Conservation (phyloP, 2,113 vertebrate genomes). For the Thunnus maccoyii region DNA sequence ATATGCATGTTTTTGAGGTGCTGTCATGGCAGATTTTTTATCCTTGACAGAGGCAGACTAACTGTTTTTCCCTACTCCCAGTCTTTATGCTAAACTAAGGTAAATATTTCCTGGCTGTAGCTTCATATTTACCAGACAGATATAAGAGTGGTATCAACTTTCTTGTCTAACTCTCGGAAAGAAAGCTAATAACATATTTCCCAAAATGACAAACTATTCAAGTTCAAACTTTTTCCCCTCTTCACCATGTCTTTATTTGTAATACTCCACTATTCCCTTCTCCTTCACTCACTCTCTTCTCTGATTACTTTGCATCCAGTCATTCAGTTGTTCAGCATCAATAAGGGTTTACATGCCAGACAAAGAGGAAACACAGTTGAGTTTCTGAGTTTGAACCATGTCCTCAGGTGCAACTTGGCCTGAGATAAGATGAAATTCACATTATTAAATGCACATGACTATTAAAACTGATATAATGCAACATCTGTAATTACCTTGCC, state of each 20-base stretch:
- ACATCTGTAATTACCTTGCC: constrained; percentile 52
- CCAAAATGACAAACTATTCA: too few relatives aligned
- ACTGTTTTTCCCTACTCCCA: too few relatives aligned
- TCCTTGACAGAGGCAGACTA: too few relatives aligned
- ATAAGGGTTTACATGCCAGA: constrained; percentile 27
- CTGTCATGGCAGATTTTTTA: too few relatives aligned
- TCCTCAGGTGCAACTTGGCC: constrained; percentile 62
- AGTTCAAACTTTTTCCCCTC: background rate
- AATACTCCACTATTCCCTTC: background rate
- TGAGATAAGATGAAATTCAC: constrained; percentile 54
- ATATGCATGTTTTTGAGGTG: too few relatives aligned
- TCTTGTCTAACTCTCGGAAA: too few relatives aligned
- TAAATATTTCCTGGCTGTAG: too few relatives aligned
- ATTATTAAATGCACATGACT: constrained; percentile 67
- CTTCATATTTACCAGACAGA: too few relatives aligned
- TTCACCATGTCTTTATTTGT: background rate
- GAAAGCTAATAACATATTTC: too few relatives aligned
- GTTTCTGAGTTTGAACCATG: constrained; percentile 31
- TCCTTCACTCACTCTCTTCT: constrained; percentile 4
- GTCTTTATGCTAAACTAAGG: too few relatives aligned
- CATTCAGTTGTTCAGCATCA: constrained; percentile 39
- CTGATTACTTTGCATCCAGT: constrained; percentile 25
- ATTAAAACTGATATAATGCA: constrained; percentile 54
- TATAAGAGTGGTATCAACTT: too few relatives aligned
- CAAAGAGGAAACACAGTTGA: constrained; percentile 40